Evolutionary conservation across 2,797 vertebrate genomes (phyloP).

Genomic region (Limosa lapponica): DNA sequence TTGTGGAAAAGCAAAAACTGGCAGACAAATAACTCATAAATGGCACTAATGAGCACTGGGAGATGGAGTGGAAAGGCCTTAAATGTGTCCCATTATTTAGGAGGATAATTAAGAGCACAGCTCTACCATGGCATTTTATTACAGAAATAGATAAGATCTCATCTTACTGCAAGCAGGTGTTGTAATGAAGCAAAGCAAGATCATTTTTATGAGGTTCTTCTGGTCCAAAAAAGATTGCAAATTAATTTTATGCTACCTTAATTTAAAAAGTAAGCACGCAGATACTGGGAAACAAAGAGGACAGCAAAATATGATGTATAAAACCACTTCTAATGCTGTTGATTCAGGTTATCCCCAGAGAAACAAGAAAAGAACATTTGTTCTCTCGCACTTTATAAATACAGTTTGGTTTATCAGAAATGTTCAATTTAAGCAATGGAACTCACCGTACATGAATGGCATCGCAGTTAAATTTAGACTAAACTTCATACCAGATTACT

Average conservation of each 20-base stretch:
- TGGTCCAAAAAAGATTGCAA: constrained; percentile 4
- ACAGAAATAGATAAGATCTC: constrained; percentile 74
- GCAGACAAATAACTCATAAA: constrained; percentile 78
- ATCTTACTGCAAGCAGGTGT: constrained; percentile 73
- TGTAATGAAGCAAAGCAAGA: constrained; percentile 67
- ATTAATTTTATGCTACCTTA: constrained; percentile 20
- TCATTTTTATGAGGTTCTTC: constrained; percentile 55
- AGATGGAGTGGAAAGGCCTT: constrained; percentile 81
- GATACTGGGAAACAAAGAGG: neutral
- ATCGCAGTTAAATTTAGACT: neutral
- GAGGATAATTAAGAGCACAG: constrained; percentile 79
- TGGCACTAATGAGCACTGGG: constrained; percentile 78
- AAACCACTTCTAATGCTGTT: neutral
- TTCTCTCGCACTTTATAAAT: neutral
- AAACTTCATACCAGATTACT: neutral
- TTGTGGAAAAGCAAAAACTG: constrained; percentile 62
- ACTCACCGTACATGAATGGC: neutral
- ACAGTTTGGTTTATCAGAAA: neutral
- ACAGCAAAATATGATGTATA: neutral
- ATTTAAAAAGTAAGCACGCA: neutral
- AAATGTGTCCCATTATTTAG: constrained; percentile 82
- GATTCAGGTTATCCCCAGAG: neutral
- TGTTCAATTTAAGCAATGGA: neutral
- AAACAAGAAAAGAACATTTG: neutral
- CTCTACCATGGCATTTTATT: constrained; percentile 76